Percentiles rank a stretch among this genome's conserved stretches.
phyloP scores from a whole-genome alignment of 2,797 vertebrate genomes.

The Gymnothorax javanicus region DNA sequence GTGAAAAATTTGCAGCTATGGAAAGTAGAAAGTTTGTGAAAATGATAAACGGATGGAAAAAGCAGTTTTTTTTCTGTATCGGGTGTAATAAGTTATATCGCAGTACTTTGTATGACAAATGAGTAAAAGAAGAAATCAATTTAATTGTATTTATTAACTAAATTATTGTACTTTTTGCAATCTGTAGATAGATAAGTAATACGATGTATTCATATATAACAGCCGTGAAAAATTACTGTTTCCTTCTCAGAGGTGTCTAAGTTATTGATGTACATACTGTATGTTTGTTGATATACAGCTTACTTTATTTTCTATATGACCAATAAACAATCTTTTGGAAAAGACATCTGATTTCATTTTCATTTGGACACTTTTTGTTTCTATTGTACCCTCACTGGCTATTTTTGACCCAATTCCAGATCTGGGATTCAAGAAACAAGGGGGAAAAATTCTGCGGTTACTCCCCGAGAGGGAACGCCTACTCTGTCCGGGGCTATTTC shows the following conservation, averaged over 20 bases:
- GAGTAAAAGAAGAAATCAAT: slow-evolving; percentile 72
- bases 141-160: slow-evolving; percentile 91
- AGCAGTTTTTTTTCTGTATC: slow-evolving; percentile 77
- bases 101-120: slow-evolving; percentile 77
- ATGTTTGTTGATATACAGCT: slow-evolving; percentile 96
- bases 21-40: slow-evolving; percentile 63
- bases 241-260: slow-evolving; percentile 77
- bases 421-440: slow-evolving; percentile 28
- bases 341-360: slow-evolving; percentile 47
- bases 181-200: slow-evolving; percentile 77
- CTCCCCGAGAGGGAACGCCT: slow-evolving; percentile 66
- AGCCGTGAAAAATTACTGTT: slow-evolving; percentile 70
- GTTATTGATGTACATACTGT: slow-evolving; percentile 98
- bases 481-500: slow-evolving; percentile 66
- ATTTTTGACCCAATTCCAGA: slow-evolving; percentile 74
- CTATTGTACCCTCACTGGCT: slow-evolving; percentile 67
- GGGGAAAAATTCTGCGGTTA: background rate
- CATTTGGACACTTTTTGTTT: slow-evolving; percentile 50
- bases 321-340: slow-evolving; percentile 98
- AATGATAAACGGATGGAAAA: slow-evolving; percentile 59
- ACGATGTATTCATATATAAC: slow-evolving; percentile 76
- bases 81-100: slow-evolving; percentile 79
- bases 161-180: slow-evolving; percentile 88
- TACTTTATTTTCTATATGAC: slow-evolving; percentile 99
- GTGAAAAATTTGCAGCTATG: slow-evolving; percentile 63